These are phyloP conservation scores for Campaea margaritaria DNA, from an alignment of 2,888 invertebrate genomes.

Conservation along the genomic window DNA sequence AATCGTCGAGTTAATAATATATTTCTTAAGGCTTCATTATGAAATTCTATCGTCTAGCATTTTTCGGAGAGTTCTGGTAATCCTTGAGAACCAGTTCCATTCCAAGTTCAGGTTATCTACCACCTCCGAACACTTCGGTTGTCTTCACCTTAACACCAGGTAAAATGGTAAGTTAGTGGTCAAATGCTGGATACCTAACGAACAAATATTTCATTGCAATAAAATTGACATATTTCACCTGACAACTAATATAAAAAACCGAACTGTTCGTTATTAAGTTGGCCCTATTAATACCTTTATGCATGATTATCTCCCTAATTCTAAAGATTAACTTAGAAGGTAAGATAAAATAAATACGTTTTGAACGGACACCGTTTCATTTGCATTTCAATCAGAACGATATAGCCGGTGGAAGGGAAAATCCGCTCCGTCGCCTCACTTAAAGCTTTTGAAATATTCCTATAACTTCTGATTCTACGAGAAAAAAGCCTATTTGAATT, in stretches of 20 bases:
- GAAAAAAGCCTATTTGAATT: slow-evolving; percentile 84
- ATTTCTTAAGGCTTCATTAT: too few species aligned
- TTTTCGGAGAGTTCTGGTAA: too few species aligned
- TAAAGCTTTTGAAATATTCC: slow-evolving; percentile 84
- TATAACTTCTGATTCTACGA: slow-evolving; percentile 81
- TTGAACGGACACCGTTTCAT: slow-evolving; percentile 79
- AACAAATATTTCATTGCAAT: slow-evolving; percentile 22
- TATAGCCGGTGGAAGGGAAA: slow-evolving; percentile 82
- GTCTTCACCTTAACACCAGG: too few species aligned
- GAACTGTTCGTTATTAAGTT: too few species aligned
- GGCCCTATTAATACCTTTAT: slow-evolving; percentile 18
- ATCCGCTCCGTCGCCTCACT: slow-evolving; percentile 81
- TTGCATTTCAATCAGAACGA: slow-evolving; percentile 84
- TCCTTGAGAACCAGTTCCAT: too few species aligned
- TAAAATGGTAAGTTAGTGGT: too few species aligned
- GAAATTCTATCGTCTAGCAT: too few species aligned
- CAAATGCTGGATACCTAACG: too few species aligned
- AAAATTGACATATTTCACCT: neutral
- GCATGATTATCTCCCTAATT: slow-evolving; percentile 58
- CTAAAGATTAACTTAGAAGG: slow-evolving; percentile 70
- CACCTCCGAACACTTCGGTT: too few species aligned
- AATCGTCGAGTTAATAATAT: too few species aligned
- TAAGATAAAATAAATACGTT: slow-evolving; percentile 77
- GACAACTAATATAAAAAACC: neutral
- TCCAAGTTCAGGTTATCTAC: too few species aligned